Evolutionary conservation across 2,797 vertebrate species (phyloP), one percentile per base, ranked within the genome.

Genomic region (Coluber constrictor): DNA sequence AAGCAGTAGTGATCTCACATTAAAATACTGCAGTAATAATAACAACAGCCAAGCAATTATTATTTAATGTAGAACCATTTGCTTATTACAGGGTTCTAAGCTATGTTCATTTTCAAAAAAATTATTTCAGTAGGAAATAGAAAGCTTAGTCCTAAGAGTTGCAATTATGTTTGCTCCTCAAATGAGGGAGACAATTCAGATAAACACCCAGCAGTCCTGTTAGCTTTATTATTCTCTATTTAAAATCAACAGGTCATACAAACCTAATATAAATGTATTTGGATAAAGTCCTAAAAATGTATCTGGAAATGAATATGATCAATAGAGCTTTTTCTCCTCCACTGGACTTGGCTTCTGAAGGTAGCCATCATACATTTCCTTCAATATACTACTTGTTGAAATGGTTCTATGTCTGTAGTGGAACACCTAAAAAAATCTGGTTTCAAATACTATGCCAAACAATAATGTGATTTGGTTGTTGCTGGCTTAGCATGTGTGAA

Each of bases 1-100:
- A 15, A 87, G 59, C 0, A 94, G 95, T 83, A 63, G 87, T 93
- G 79, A 88, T 63, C 90, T 92, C 87, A 47, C 94, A 94, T 94
- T 93, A 94, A 96, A 95, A 95, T 91, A 95, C 56, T 93, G 18
- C 27, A 59, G 87, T 93, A 93, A 95, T 92, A 61, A 61, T 51
- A 74, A 9, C 93, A 10, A 11, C 93, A 10, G 0, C 93, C 92
- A 95, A 96, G 93, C 90, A 13, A 87, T 54, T 51, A n/a, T 55
- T 4, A 59, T 0, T 1, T 0, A 90, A 27, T 12, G 3, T 54
- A 43, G 43, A 87, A 89, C 86, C 88, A 66, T 90, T 47, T 25
- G 54, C 56, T 87, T 16, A 5, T 3, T 57, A 5, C n/a, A 29
- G 70, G 16, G 51, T 54, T 61, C 43, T 93, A 10, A 91, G 94